A percentile compares a stretch with the other conserved stretches of the same genome.
phyloP scores from a whole-genome alignment of 2,113 vertebrate genomes.

The Clupea harengus region DNA sequence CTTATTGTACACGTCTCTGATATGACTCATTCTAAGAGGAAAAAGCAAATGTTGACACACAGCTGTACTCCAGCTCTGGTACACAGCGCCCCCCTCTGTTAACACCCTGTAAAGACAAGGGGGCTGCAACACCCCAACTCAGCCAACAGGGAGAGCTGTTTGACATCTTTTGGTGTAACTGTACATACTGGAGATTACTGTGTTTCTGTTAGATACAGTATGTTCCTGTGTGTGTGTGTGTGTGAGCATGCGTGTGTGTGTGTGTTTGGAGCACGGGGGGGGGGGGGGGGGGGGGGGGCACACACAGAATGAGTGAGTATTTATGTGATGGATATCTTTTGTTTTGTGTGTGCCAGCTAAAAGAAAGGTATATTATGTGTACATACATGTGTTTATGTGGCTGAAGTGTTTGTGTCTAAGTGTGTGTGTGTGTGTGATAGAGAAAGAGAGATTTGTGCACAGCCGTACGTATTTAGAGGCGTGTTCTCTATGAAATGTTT shows the following conservation, averaged over 20 bases:
- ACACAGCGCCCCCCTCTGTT: neutral
- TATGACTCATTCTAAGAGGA: neutral
- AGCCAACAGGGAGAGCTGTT: slow-evolving; percentile 39
- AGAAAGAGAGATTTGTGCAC: too few species aligned
- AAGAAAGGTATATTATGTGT: neutral
- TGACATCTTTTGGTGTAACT: neutral
- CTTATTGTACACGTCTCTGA: neutral
- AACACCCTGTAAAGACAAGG: neutral
- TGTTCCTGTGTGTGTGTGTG: neutral
- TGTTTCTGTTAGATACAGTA: neutral
- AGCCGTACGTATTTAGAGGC: too few species aligned
- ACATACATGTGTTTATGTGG: neutral
- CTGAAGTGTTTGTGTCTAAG: neutral
- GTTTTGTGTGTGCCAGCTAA: neutral
- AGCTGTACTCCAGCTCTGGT: neutral
- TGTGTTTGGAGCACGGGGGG: neutral
- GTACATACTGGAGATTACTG: neutral
- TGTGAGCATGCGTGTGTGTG: neutral
- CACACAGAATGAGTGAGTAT: neutral
- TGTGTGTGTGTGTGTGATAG: neutral
- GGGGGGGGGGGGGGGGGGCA: too few species aligned
- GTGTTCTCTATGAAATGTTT: too few species aligned
- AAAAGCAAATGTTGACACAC: neutral
- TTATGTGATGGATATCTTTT: neutral
- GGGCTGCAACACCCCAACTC: neutral